Evolutionary conservation across 1,140 invertebrate species (phyloP).

Genomic region (Solen grandis): DNA sequence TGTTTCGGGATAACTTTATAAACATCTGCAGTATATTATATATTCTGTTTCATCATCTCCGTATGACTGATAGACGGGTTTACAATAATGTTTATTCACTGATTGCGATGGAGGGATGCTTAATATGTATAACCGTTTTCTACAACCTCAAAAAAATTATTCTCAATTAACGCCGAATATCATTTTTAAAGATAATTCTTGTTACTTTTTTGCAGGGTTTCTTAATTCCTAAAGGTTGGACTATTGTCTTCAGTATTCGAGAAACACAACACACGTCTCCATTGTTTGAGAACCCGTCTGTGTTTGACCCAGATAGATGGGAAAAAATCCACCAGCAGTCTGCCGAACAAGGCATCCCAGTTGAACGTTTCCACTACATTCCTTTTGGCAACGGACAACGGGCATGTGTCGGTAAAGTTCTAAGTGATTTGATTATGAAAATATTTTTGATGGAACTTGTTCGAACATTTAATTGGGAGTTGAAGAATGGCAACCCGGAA

Average conservation of each 20-base stretch:
- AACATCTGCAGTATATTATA: too few relatives aligned
- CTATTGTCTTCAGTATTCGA: constrained; percentile 49
- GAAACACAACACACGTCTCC: constrained; percentile 41
- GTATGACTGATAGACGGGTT: too few relatives aligned
- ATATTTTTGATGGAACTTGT: constrained; percentile 65
- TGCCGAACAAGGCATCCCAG: background rate
- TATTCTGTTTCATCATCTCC: too few relatives aligned
- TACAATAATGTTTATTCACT: too few relatives aligned
- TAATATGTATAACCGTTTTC: too few relatives aligned
- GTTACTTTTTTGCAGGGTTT: constrained; percentile 54
- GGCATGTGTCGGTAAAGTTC: constrained; percentile 64
- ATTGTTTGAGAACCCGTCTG: constrained; percentile 9
- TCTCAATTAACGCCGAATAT: background rate
- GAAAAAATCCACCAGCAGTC: background rate
- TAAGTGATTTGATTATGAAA: constrained; percentile 59
- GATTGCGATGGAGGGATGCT: too few relatives aligned
- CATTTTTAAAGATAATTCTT: background rate
- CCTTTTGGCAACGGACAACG: constrained; percentile 68
- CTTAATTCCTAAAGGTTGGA: constrained; percentile 51
- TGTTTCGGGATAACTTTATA: too few relatives aligned
- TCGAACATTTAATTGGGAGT: constrained; percentile 49
- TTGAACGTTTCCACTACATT: constrained; percentile 62
- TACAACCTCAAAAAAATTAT: too few relatives aligned
- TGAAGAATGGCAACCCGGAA: constrained; percentile 55
- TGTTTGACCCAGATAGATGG: constrained; percentile 69